Evolutionary conservation across 2,113 vertebrate genomes (phyloP), one percentile per base, ranked within the genome.

Genomic region (Pluvialis apricaria): DNA sequence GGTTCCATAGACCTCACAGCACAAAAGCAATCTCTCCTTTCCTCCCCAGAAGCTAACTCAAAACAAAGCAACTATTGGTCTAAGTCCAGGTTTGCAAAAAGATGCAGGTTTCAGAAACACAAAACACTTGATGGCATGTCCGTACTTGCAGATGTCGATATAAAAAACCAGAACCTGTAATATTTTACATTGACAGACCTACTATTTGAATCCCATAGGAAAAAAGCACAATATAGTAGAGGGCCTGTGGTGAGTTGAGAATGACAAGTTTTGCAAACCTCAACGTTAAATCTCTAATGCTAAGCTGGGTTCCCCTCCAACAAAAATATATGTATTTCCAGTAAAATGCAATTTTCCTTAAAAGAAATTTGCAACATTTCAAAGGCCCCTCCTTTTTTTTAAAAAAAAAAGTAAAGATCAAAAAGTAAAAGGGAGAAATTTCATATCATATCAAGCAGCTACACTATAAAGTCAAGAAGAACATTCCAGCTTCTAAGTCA

Each of bases 401-500:
- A 42, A 42, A 45, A 44, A 45, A 45, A 45, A 45, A 45, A 18
- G 44, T 45, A 45, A 45, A 78, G 52, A 86, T 69, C 26, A 79
- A 66, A 57, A 89, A 78, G 36, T 49, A 82, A 69, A 89, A 68
- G 47, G 76, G 47, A 75, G 34, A 81, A 62, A 82, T 49, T 88
- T 78, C 3, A 2, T 32, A 55, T 58, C 55, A 22, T 42, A 82
- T 54, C 22, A 93, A 93, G 51, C 36, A 95, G 78, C 68, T 94
- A 72, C 49, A 82, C 80, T 54, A 88, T n/a, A 80, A 82, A n/a
- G 55, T 75, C 81, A 89, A 54, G 79, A 96, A 73, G 52, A 88
- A 47, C 44, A 62, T 73, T 77, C 38, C 51, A 58, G n/a, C 38
- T 95, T 80, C 80, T 72, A 70, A 58, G 65, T n/a, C 60, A 90